Evolutionary conservation across 2,113 vertebrate genomes (phyloP).

Genomic region (Eulemur macaco): DNA sequence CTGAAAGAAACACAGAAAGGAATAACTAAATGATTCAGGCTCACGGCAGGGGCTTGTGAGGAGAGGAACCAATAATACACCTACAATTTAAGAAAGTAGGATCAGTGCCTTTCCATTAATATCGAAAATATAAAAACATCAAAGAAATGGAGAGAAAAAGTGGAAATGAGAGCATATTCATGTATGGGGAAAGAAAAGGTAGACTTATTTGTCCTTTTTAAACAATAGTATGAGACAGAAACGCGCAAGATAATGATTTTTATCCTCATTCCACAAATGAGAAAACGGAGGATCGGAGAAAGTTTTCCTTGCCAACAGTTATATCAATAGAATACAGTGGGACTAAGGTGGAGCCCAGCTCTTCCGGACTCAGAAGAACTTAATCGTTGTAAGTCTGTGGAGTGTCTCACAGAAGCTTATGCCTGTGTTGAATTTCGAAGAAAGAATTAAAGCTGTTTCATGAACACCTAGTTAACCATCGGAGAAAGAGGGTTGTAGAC

Average conservation of each 20-base stretch:
- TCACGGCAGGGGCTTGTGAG: neutral
- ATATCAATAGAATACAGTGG: neutral
- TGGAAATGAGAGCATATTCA: neutral
- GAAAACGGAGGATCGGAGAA: neutral
- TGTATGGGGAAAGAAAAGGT: neutral
- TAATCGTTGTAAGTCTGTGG: neutral
- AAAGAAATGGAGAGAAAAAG: neutral
- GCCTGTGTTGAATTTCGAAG: neutral
- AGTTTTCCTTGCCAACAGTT: neutral
- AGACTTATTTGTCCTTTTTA: neutral
- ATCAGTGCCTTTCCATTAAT: neutral
- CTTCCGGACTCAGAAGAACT: neutral
- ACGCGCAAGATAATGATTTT: neutral
- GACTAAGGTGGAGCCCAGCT: neutral
- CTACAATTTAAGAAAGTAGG: neutral
- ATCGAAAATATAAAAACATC: neutral
- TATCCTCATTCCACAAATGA: neutral
- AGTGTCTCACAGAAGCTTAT: neutral
- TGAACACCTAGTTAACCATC: neutral
- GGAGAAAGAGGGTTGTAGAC: neutral
- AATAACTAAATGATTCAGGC: neutral
- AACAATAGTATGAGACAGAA: neutral
- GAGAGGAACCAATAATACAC: neutral
- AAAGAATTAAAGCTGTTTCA: constrained; percentile 11
- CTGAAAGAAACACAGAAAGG: neutral